phyloP scores from a whole-genome alignment of 2,113 vertebrate species.

The Ceyx melanurus region DNA sequence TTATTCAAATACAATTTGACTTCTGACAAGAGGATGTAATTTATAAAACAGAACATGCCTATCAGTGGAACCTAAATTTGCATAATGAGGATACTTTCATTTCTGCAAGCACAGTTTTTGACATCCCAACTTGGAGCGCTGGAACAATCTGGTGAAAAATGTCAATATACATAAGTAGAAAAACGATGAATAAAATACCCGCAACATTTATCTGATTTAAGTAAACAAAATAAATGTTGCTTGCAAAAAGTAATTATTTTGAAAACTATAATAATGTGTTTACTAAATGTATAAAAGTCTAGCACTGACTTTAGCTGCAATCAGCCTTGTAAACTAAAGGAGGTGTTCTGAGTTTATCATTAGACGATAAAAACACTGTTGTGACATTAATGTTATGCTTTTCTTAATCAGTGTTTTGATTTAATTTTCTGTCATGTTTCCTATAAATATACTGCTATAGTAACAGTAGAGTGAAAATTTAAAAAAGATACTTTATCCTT shows the following conservation, averaged over 20 bases:
- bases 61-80: constrained; percentile 88
- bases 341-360: constrained; percentile 77
- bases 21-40: constrained; percentile 94
- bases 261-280: constrained; percentile 67
- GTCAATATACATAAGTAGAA: constrained; percentile 82
- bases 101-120: constrained; percentile 88
- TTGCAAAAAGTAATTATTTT: constrained; percentile 72
- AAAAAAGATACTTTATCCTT: constrained; percentile 28
- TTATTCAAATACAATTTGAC: constrained; percentile 96
- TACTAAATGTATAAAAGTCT: constrained; percentile 54
- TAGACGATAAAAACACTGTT: constrained; percentile 76
- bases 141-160: constrained; percentile 80
- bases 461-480: constrained; percentile 34
- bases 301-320: constrained; percentile 69
- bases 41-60: constrained; percentile 94
- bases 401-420: constrained; percentile 90
- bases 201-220: constrained; percentile 78
- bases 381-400: constrained; percentile 85
- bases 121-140: constrained; percentile 83
- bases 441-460: constrained; percentile 38
- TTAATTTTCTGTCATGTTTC: constrained; percentile 76
- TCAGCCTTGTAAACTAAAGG: constrained; percentile 63
- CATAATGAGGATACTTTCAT: constrained; percentile 94
- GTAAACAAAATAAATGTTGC: constrained; percentile 79
- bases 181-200: constrained; percentile 81